Evolutionary conservation across 2,888 invertebrate genomes (phyloP).

Genomic region (Drosophila atripex): DNA sequence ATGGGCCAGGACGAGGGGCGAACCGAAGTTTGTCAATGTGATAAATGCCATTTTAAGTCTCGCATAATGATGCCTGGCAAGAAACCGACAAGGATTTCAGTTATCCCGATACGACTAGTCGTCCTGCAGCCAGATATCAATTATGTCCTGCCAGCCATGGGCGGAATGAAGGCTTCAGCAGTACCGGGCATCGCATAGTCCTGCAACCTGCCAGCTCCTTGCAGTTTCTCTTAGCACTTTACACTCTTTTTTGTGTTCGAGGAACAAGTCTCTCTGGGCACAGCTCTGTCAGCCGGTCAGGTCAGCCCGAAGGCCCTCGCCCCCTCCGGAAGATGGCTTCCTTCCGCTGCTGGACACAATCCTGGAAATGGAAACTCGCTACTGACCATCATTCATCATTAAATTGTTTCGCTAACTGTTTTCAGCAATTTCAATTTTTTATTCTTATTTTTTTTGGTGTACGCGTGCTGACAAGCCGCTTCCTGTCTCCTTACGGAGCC

Average conservation of each 20-base stretch:
- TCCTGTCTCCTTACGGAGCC: constrained; percentile 40
- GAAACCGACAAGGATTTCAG: constrained; percentile 1
- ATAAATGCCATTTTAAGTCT: constrained; percentile 81
- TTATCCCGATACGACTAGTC: neutral
- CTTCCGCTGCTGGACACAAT: constrained; percentile 10
- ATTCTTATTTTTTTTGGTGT: constrained; percentile 38
- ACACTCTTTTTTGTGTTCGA: too few species aligned
- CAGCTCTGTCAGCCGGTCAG: too few species aligned
- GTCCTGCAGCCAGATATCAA: neutral
- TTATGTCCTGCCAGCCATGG: neutral
- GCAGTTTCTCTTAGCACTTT: too few species aligned
- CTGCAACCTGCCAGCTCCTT: too few species aligned
- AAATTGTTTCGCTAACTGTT: constrained; percentile 78
- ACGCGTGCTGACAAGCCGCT: constrained; percentile 71
- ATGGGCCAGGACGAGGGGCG: neutral
- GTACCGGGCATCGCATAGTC: too few species aligned
- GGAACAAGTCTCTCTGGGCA: too few species aligned
- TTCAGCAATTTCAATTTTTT: constrained; percentile 64
- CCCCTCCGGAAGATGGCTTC: constrained; percentile 20
- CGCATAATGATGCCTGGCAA: constrained; percentile 49
- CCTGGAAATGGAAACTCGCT: constrained; percentile 20
- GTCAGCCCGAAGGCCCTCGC: too few species aligned
- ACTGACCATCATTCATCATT: constrained; percentile 79
- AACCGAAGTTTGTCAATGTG: constrained; percentile 65
- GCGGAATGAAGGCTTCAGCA: too few species aligned